Evolutionary conservation across 2,888 invertebrate genomes (phyloP).

Genomic region (Congeria kusceri): DNA sequence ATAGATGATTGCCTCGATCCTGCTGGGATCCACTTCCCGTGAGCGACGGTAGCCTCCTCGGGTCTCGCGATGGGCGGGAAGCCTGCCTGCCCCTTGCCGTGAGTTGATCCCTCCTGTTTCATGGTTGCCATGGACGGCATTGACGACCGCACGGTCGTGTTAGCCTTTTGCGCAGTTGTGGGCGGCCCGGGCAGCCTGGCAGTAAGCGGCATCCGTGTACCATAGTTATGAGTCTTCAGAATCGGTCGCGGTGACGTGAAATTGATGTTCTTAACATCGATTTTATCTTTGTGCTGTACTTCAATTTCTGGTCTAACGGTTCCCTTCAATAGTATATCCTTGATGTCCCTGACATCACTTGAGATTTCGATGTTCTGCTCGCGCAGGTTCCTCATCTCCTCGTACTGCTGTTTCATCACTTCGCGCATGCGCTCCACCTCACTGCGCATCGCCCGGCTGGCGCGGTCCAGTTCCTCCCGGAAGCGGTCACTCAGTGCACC

Average conservation of each 20-base stretch:
- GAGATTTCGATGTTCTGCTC: constrained; percentile 76
- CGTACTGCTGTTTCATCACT: constrained; percentile 78
- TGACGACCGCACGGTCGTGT: constrained; percentile 38
- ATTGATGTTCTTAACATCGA: constrained; percentile 53
- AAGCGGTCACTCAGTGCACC: constrained; percentile 70
- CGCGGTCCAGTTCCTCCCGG: constrained; percentile 73
- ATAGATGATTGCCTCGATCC: constrained; percentile 38
- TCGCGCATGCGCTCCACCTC: constrained; percentile 78
- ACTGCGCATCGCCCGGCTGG: constrained; percentile 73
- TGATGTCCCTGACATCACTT: constrained; percentile 75
- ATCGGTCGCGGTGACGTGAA: constrained; percentile 52
- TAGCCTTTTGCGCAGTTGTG: constrained; percentile 12
- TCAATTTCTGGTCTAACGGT: constrained; percentile 49
- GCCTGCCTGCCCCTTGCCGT: constrained; percentile 7
- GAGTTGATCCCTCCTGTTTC: background rate
- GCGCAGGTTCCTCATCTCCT: constrained; percentile 75
- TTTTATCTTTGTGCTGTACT: constrained; percentile 43
- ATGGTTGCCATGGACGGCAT: constrained; percentile 38
- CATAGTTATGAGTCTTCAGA: constrained; percentile 45
- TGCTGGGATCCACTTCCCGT: constrained; percentile 44
- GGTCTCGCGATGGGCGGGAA: constrained; percentile 58
- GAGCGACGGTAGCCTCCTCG: constrained; percentile 34
- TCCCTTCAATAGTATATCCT: constrained; percentile 65
- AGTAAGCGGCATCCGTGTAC: constrained; percentile 42
- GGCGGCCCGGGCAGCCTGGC: constrained; percentile 23